Evolutionary conservation across 2,797 vertebrate species (phyloP).

Genomic region (Anguilla pacifica): DNA sequence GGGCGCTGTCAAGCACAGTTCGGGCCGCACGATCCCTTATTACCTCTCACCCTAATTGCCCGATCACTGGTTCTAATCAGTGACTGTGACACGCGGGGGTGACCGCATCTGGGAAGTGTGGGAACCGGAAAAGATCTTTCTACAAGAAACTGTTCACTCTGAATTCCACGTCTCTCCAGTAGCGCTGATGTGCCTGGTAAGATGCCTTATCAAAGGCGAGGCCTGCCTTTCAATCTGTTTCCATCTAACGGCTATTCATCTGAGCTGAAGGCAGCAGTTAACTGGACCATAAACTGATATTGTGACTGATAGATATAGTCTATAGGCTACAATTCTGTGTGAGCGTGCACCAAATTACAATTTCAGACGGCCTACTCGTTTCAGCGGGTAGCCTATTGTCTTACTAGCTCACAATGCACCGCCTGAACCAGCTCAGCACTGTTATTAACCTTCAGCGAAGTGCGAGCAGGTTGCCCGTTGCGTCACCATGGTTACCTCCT

Average conservation of each 20-base stretch:
- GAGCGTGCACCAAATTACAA: no score
- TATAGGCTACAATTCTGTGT: no score
- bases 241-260: neutral
- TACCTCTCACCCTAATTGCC: neutral
- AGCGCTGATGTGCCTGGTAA: no score
- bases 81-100: neutral
- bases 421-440: constrained; percentile 9
- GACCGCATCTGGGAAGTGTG: no score
- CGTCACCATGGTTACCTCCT: constrained; percentile 29
- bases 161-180: no score
- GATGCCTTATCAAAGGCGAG: no score
- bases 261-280: neutral
- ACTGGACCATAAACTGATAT: neutral
- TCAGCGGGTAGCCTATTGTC: constrained; percentile 1
- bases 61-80: no score
- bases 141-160: no score
- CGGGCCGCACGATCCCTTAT: no score
- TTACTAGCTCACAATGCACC: neutral
- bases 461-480: constrained; percentile 16
- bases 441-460: neutral
- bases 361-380: neutral
- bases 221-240: neutral
- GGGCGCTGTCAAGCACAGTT: neutral
- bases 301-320: neutral
- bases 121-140: no score